These are phyloP conservation scores for Hippoglossus hippoglossus DNA, from an alignment of 2,797 vertebrate species.

Conservation along the genomic window DNA sequence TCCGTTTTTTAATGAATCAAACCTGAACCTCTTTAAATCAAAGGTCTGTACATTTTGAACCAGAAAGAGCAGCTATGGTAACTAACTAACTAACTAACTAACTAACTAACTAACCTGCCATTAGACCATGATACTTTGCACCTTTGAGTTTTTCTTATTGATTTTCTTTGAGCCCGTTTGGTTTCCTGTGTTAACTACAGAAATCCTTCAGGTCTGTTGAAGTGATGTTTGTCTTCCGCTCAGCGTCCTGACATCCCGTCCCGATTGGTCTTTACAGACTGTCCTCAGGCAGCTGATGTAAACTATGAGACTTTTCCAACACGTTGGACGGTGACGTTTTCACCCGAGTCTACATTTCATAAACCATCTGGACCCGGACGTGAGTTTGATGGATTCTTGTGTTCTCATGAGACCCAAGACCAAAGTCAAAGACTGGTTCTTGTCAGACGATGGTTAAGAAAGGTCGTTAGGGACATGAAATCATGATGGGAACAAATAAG, in stretches of 20 bases:
- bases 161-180: conserved; percentile 21
- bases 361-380: conserved; percentile 11
- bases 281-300: conserved; percentile 36
- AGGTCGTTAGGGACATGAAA: conserved; percentile 53
- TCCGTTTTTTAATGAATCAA: not conserved
- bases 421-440: not conserved
- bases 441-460: conserved; percentile 8
- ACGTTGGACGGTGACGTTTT: conserved; percentile 32
- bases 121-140: conserved; percentile 8
- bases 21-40: not conserved
- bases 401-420: conserved; percentile 22
- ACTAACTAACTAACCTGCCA: not conserved
- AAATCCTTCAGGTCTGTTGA: too few relatives aligned
- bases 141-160: not conserved
- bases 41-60: conserved; percentile 45
- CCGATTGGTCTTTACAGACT: conserved; percentile 14
- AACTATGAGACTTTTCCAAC: conserved; percentile 50
- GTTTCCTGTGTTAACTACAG: conserved; percentile 32
- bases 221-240: conserved; percentile 57
- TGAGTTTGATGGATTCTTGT: conserved; percentile 14
- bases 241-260: conserved; percentile 59
- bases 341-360: conserved; percentile 24
- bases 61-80: conserved; percentile 15
- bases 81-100: too few relatives aligned
- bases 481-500: not conserved